These are phyloP conservation scores for Helostoma temminkii DNA, from an alignment of 2,797 vertebrate species.

Conservation along the genomic window DNA sequence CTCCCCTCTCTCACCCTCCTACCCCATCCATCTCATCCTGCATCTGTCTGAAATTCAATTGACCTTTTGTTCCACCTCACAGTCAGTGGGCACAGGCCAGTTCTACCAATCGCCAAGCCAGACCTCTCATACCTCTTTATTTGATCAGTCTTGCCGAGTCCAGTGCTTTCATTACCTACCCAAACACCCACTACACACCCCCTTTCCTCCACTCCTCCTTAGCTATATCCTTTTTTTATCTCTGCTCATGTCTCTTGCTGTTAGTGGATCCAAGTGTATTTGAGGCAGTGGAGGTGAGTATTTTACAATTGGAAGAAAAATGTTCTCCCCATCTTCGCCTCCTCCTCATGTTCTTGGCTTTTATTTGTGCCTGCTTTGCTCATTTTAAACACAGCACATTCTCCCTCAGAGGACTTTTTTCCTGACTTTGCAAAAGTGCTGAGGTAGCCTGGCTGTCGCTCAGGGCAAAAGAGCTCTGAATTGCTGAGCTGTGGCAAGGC, in stretches of 20 bases:
- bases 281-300: conserved; percentile 26
- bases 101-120: conserved; percentile 45
- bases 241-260: conserved; percentile 30
- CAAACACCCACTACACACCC: conserved; percentile 48
- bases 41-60: conserved; percentile 77
- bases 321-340: conserved; percentile 1
- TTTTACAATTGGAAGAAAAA: conserved; percentile 37
- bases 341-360: conserved; percentile 48
- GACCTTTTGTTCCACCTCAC: conserved; percentile 80
- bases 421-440: conserved; percentile 73
- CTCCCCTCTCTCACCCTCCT: conserved; percentile 27
- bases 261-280: conserved; percentile 2
- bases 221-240: conserved; percentile 56
- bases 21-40: conserved; percentile 71
- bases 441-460: conserved; percentile 61
- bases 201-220: conserved; percentile 20
- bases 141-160: conserved; percentile 69
- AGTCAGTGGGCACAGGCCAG: conserved; percentile 69
- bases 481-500: conserved; percentile 42
- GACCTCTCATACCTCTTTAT: conserved; percentile 70
- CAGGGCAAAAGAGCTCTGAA: conserved; percentile 41
- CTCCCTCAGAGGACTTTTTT: conserved; percentile 46
- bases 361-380: conserved; percentile 65
- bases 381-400: conserved; percentile 56
- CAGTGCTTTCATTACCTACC: conserved; percentile 67